Evolutionary conservation across 1,140 invertebrate genomes (phyloP), one percentile per base, ranked within the genome.

Genomic region (Drosophila orosa): DNA sequence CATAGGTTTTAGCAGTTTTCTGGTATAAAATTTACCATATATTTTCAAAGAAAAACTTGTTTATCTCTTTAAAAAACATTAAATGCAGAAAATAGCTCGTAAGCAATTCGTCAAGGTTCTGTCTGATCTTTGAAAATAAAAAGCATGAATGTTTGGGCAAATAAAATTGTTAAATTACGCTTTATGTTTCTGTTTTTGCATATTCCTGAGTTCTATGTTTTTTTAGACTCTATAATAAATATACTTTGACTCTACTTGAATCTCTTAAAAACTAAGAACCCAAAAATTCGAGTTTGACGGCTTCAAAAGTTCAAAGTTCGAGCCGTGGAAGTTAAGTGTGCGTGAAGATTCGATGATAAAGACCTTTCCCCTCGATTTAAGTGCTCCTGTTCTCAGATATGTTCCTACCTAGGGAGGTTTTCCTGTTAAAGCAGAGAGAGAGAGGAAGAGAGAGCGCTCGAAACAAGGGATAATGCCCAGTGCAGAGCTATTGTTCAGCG

Each of bases 291-390:
- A 31, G 52, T 29, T 39, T 13, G 15, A 8, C n/a, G 9, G 13
- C n/a, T 61, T 29, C 5, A 40, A 33, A 35, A 59, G 55, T 63
- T 59, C 25, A 40, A 40, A 29, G 54, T 22, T 58, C 60, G 25
- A 39, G 13, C 25, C 9, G 13, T 6, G 13, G 10, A 29, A 59
- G 54, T 62, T 60, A 60, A 63, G 55, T 40, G 55, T 24, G 25
- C 60, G 27, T 63, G 25, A 63, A 40, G 60, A 63, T 63, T 12
- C 5, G 25, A 17, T 22, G 60, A 63, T 63, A 60, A 63, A 59
- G 19, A 60, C 35, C n/a, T 29, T 61, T 63, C 8, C 60, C 35
- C 35, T 39, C 54, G 12, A 12, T 29, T 59, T 59, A 22, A 35
- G 31, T 59, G 24, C 17, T 17, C 54, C 29, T 13, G 13, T 39